These are phyloP conservation scores for Melanostoma mellinum DNA, from an alignment of 2,888 invertebrate genomes.

Conservation along the genomic window DNA sequence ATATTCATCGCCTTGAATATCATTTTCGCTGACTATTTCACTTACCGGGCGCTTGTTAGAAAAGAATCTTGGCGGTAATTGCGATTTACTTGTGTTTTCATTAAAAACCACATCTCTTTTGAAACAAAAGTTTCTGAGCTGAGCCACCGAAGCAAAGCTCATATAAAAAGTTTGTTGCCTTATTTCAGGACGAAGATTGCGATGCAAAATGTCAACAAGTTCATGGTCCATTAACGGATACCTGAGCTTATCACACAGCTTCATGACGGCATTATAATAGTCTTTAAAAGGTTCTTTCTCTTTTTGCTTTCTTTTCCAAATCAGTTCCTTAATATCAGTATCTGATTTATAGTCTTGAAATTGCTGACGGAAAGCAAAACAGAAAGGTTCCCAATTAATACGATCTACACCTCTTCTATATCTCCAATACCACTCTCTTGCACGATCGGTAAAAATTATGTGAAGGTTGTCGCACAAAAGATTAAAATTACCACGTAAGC, in stretches of 20 bases:
- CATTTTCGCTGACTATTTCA: background rate
- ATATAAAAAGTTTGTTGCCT: conserved; percentile 30
- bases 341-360: conserved; percentile 14
- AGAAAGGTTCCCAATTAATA: conserved; percentile 16
- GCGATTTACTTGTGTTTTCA: conserved; percentile 6
- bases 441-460: conserved; percentile 8
- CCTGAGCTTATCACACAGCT: conserved; percentile 10
- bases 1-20: background rate
- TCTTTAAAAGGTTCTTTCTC: conserved; percentile 20
- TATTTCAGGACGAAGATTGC: conserved; percentile 15
- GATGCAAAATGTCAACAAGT: conserved; percentile 19
- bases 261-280: conserved; percentile 5
- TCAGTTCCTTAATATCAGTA: conserved; percentile 27
- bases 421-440: conserved; percentile 31
- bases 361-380: conserved; percentile 24
- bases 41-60: conserved; percentile 5
- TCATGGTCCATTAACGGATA: conserved; percentile 27
- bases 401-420: conserved; percentile 18
- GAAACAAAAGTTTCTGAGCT: conserved; percentile 28
- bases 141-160: conserved; percentile 18
- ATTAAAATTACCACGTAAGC: conserved; percentile 11
- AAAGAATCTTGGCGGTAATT: conserved; percentile 3
- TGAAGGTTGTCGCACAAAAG: conserved; percentile 21
- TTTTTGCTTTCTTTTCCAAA: conserved; percentile 18
- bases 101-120: conserved; percentile 29